Percentiles rank a stretch among this genome's conserved stretches.
These are phyloP conservation scores for Zaprionus lachaisei DNA, from an alignment of 1,140 invertebrate species.

Conservation along the genomic window DNA sequence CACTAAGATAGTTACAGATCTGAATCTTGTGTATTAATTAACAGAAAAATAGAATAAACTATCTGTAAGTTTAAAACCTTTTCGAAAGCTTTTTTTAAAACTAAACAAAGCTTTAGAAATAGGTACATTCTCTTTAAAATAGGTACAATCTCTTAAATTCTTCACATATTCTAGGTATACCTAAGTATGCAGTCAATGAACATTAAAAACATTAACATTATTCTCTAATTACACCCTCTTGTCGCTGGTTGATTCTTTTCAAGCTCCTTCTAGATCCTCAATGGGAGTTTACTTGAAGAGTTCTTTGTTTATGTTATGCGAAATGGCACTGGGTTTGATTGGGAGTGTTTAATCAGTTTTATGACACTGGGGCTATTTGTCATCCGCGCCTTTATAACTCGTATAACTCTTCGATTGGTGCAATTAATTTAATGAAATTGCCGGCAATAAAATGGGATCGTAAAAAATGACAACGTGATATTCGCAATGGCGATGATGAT, in stretches of 20 bases:
- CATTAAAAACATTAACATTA: too few relatives aligned
- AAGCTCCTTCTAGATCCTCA: neutral
- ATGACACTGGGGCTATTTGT: neutral
- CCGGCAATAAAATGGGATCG: conserved; percentile 43
- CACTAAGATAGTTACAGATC: too few relatives aligned
- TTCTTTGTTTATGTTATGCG: neutral
- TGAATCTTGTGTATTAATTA: too few relatives aligned
- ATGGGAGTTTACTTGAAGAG: neutral
- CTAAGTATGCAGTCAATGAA: too few relatives aligned
- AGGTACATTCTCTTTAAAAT: too few relatives aligned
- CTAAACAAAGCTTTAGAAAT: too few relatives aligned
- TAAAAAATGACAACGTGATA: conserved; percentile 55
- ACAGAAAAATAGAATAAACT: too few relatives aligned
- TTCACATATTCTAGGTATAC: too few relatives aligned
- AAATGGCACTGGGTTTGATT: conserved; percentile 3
- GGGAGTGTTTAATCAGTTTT: conserved; percentile 22
- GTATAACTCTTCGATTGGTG: conserved; percentile 41
- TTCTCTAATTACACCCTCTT: neutral
- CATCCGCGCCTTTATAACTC: neutral
- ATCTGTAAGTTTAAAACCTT: neutral
- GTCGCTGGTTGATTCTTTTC: neutral
- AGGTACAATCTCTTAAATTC: too few relatives aligned
- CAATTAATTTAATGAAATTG: conserved; percentile 67
- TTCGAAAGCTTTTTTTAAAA: neutral
- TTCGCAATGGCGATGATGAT: conserved; percentile 17